Percentiles rank a stretch among this genome's conserved stretches.
Evolutionary conservation across 2,888 invertebrate species (phyloP).

Genomic region (Aradus depressus): DNA sequence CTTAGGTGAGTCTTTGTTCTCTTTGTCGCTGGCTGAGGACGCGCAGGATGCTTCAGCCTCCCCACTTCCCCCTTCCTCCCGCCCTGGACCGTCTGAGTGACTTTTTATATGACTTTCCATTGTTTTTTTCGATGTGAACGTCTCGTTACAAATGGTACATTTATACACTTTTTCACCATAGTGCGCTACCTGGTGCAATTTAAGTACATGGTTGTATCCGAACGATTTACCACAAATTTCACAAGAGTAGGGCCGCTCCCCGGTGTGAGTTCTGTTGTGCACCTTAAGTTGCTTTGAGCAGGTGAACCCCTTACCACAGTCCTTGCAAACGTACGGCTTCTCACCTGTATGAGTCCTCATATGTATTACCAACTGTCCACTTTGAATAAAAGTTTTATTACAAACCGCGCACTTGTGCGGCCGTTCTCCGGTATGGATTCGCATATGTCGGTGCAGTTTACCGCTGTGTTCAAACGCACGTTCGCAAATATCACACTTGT

Average conservation of each 20-base stretch:
- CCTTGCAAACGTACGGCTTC: conserved; percentile 67
- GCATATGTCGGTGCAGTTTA: conserved; percentile 78
- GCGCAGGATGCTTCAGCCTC: conserved; percentile 31
- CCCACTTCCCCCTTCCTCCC: conserved; percentile 22
- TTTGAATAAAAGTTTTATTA: conserved; percentile 81
- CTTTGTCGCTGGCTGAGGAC: conserved; percentile 36
- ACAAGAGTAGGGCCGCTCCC: conserved; percentile 82
- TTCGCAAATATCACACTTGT: conserved; percentile 78
- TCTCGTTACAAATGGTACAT: conserved; percentile 82
- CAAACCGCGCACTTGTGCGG: conserved; percentile 83
- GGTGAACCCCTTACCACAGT: conserved; percentile 83
- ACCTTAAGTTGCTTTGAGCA: conserved; percentile 86
- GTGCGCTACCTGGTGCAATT: conserved; percentile 79
- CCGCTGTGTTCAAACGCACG: conserved; percentile 85
- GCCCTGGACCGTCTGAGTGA: conserved; percentile 46
- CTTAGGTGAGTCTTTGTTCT: conserved; percentile 39
- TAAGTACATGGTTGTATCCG: conserved; percentile 83
- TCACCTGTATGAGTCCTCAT: conserved; percentile 82
- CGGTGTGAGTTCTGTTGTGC: conserved; percentile 81
- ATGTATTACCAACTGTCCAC: conserved; percentile 81
- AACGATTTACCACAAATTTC: conserved; percentile 84
- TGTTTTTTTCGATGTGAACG: conserved; percentile 79
- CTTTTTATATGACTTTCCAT: conserved; percentile 82
- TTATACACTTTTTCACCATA: conserved; percentile 87
- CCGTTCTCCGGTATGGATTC: conserved; percentile 81